Evolutionary conservation across 2,888 invertebrate species (phyloP).

Genomic region (Drosophila peninsularis): DNA sequence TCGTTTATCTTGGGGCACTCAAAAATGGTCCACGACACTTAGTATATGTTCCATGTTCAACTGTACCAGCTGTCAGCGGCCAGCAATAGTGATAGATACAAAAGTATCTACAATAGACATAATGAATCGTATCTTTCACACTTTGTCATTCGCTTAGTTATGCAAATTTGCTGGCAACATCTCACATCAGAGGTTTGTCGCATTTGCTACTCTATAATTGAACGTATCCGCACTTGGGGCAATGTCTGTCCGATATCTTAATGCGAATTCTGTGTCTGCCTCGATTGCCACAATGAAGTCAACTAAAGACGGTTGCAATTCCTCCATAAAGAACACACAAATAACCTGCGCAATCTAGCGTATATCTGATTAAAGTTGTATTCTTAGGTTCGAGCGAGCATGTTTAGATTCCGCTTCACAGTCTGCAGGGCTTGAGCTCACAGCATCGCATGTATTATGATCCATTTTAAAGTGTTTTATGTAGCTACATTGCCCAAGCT

Average conservation of each 20-base stretch:
- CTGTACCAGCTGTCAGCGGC: constrained; percentile 21
- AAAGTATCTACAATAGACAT: not conserved
- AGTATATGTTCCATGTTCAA: constrained; percentile 5
- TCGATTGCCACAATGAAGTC: constrained; percentile 19
- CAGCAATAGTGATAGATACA: not conserved
- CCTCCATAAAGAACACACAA: constrained; percentile 16
- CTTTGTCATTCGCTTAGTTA: constrained; percentile 27
- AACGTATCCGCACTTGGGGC: constrained; percentile 62
- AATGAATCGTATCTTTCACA: constrained; percentile 32
- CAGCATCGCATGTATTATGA: constrained; percentile 6
- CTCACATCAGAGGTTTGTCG: constrained; percentile 56
- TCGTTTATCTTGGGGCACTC: constrained; percentile 25
- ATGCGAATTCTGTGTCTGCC: constrained; percentile 29
- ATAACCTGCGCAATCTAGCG: constrained; percentile 29
- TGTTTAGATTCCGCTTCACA: not conserved
- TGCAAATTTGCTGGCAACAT: constrained; percentile 59
- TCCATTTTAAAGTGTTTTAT: constrained; percentile 26
- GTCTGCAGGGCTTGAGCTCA: constrained; percentile 35
- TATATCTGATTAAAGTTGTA: constrained; percentile 29
- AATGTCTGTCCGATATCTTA: constrained; percentile 23
- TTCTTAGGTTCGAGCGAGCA: constrained; percentile 8
- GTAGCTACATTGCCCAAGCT: constrained; percentile 50
- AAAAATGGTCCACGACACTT: not conserved
- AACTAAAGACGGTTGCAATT: constrained; percentile 38
- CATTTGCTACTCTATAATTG: constrained; percentile 55